A percentile compares a stretch with the other conserved stretches of the same genome.
Conservation (phyloP, 2,797 vertebrate genomes). For the Sitta carolinensis region DNA sequence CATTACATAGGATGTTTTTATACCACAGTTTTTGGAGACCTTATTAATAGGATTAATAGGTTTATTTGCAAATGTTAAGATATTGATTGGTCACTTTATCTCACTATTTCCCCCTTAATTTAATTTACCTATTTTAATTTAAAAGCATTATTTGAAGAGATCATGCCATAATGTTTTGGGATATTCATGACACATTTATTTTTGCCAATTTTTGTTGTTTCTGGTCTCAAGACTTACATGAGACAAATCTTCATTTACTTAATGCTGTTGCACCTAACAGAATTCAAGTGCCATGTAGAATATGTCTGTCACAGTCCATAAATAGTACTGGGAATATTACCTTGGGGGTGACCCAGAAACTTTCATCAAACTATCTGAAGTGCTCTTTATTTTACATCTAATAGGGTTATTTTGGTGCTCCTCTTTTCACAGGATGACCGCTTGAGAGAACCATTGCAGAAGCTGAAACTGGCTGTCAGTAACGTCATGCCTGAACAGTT, state of each 20-base stretch:
- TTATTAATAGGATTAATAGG: background rate
- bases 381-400: background rate
- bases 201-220: background rate
- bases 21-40: background rate
- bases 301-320: background rate
- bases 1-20: background rate
- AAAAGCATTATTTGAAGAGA: background rate
- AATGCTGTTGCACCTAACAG: background rate
- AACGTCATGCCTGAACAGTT: slow-evolving; percentile 96
- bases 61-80: background rate
- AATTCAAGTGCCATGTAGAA: background rate
- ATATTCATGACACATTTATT: background rate
- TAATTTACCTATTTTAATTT: background rate
- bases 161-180: background rate
- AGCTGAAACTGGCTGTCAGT: slow-evolving; percentile 94
- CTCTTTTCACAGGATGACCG: slow-evolving; percentile 86
- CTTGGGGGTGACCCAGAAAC: background rate
- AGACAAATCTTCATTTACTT: background rate
- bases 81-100: background rate
- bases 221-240: background rate
- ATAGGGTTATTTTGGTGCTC: background rate
- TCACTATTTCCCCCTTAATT: background rate
- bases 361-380: background rate
- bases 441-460: slow-evolving; percentile 89
- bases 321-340: background rate